A percentile compares a stretch with the other conserved stretches of the same genome.
These are phyloP conservation scores for Drosophila nr. fundita DNA, from an alignment of 2,888 invertebrate genomes.

Conservation along the genomic window DNA sequence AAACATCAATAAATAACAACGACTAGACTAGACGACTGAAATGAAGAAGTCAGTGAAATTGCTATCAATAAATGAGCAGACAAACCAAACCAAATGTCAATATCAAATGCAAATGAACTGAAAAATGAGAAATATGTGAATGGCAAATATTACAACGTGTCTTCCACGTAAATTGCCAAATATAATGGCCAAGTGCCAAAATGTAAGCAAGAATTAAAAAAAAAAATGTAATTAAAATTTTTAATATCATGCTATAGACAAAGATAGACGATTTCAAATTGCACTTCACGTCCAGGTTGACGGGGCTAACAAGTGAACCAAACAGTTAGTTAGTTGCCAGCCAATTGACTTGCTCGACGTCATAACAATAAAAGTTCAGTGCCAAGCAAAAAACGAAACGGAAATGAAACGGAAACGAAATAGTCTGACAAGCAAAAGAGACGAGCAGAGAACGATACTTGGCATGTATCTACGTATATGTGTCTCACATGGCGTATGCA, in stretches of 20 bases:
- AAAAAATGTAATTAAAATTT: slow-evolving; percentile 8
- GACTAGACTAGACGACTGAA: neutral
- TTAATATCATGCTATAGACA: neutral
- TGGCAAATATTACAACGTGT: neutral
- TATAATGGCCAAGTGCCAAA: neutral
- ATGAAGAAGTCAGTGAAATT: neutral
- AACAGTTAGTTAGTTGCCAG: slow-evolving; percentile 70
- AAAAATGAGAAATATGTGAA: slow-evolving; percentile 7
- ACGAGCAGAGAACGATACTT: slow-evolving; percentile 1
- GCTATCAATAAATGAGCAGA: slow-evolving; percentile 22
- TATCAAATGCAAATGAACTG: slow-evolving; percentile 62
- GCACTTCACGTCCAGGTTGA: slow-evolving; percentile 39
- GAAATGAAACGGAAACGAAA: slow-evolving; percentile 62
- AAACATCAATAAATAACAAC: neutral
- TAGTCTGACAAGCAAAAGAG: slow-evolving; percentile 20
- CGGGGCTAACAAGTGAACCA: slow-evolving; percentile 53
- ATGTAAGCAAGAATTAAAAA: neutral
- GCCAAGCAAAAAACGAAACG: slow-evolving; percentile 51
- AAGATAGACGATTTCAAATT: slow-evolving; percentile 26
- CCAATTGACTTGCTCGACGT: slow-evolving; percentile 66
- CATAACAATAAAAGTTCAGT: slow-evolving; percentile 79
- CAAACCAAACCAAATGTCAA: slow-evolving; percentile 27
- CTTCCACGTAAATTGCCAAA: neutral
- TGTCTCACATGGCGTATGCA: slow-evolving; percentile 67
- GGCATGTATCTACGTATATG: slow-evolving; percentile 15